A percentile compares a stretch with the other conserved stretches of the same genome.
Evolutionary conservation across 2,797 vertebrate genomes (phyloP).

Genomic region (Sylvilagus floridanus): DNA sequence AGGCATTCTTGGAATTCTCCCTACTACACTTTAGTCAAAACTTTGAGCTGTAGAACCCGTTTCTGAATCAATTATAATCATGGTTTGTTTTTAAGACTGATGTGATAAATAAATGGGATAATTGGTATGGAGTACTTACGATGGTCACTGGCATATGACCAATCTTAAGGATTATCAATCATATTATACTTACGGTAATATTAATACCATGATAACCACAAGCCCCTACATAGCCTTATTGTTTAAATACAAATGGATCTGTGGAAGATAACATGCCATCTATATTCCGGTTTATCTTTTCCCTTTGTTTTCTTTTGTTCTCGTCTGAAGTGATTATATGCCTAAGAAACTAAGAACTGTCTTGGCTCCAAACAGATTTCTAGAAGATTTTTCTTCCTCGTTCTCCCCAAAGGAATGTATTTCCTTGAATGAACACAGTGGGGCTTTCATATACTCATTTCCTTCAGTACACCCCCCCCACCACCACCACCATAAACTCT

Average conservation of each 20-base stretch:
- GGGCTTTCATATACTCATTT: not conserved
- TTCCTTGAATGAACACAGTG: not conserved
- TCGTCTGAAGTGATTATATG: not conserved
- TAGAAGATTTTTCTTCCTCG: not conserved
- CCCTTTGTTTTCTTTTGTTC: not conserved
- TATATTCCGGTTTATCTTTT: not conserved
- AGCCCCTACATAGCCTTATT: not conserved
- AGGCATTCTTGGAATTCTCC: not conserved
- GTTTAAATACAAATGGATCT: not conserved
- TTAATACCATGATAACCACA: rapidly evolving
- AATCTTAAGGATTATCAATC: not conserved
- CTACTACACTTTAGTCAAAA: not conserved
- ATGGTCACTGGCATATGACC: not conserved
- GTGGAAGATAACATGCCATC: not conserved
- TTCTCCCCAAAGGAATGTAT: not conserved
- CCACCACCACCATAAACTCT: not conserved
- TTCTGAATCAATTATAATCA: not conserved
- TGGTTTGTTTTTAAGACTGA: not conserved
- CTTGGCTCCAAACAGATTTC: not conserved
- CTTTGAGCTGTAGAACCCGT: not conserved
- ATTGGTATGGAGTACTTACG: not conserved
- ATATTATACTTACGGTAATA: not conserved
- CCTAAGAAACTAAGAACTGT: not conserved
- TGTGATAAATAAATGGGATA: not conserved
- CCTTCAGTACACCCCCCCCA: not conserved